Evolutionary conservation across 2,888 invertebrate genomes (phyloP), one percentile per base, ranked within the genome.

Genomic region (Ophion ellenae): DNA sequence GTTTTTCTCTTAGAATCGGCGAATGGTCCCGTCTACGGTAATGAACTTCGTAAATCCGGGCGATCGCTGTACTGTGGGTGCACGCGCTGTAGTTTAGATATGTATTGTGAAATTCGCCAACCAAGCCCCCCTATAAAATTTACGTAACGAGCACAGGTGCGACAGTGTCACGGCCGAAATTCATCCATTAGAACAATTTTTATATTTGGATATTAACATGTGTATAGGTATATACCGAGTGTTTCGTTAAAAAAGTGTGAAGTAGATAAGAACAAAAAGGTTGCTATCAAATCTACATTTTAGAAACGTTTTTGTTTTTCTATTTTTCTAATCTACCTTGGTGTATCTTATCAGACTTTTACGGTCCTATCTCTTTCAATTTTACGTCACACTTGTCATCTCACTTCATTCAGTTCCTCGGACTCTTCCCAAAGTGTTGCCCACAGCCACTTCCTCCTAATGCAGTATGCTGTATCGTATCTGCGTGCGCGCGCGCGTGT

Each of bases 71-170:
- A 40, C 63, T 66, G 36, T 24, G 14, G 57, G 28, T 7, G n/a
- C n/a, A 57, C 32, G 67, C 63, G 10, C 57, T 57, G 45, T 36
- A n/a, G 17, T 64, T 53, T 32, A 53, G 70, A 85, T 59, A 85
- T 85, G 77, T 71, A 80, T 85, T 85, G 76, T 67, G 59, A 81
- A 81, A 83, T 78, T 81, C 61, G 28, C 59, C 75, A 28, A 71
- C 47, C 47, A 20, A 69, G 4, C 36, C 59, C 24, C 6, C 20
- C 9, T 36, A n/a, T 59, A 45, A 81, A 81, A 86, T 86, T 78
- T 81, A 86, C 71, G 61, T 64, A 78, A 70, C 63, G 53, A 47
- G 64, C 70, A n/a, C 83, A 83, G 81, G 70, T 83, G 86, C 77
- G 69, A 36, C 63, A 11, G 45, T 17, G 66, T 63, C 80, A 63